Evolutionary conservation across 2,888 invertebrate species (phyloP).

Genomic region (Tipula confusa): DNA sequence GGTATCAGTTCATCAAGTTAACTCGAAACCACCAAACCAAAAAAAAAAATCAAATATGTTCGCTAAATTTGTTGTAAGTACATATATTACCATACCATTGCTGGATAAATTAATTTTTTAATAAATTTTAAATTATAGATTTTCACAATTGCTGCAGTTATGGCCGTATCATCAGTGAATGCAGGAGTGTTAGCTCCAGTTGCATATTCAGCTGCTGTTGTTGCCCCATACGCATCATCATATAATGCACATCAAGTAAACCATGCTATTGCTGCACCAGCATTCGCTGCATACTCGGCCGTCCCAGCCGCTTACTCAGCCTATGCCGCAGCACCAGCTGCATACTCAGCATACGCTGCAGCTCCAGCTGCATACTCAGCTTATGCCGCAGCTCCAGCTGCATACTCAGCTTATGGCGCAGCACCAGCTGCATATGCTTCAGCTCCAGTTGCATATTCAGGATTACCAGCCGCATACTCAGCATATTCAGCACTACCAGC

Average conservation of each 20-base stretch:
- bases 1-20: constrained; percentile 12
- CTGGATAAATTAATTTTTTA: not conserved
- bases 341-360: constrained; percentile 41
- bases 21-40: not conserved
- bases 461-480: not conserved
- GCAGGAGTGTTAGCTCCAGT: constrained; percentile 50
- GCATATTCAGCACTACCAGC: constrained; percentile 33
- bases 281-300: not conserved
- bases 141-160: not conserved
- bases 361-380: constrained; percentile 39
- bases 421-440: not conserved
- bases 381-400: not conserved
- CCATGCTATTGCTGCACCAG: constrained; percentile 68
- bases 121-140: not conserved
- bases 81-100: not conserved
- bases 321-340: constrained; percentile 35
- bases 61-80: constrained; percentile 28
- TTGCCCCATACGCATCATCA: constrained; percentile 70
- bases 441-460: not conserved
- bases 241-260: constrained; percentile 72
- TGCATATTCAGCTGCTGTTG: constrained; percentile 42
- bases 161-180: constrained; percentile 39
- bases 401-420: not conserved
- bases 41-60: not conserved
- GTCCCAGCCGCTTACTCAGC: constrained; percentile 40